phyloP scores from a whole-genome alignment of 2,888 invertebrate genomes.

The Andrena haemorrhoa region DNA sequence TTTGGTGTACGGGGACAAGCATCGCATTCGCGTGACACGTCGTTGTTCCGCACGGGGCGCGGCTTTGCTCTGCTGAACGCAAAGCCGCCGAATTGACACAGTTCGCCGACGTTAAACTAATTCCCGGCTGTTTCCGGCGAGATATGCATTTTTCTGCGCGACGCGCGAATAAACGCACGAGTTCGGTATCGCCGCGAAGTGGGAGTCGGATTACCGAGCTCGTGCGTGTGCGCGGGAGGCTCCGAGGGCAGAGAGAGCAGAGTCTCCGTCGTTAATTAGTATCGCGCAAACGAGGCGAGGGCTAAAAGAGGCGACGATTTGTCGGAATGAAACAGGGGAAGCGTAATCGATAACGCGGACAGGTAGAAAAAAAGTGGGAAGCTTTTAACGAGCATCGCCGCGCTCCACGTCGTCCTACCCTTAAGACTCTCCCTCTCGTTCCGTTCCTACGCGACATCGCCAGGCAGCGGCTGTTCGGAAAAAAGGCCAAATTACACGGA shows the following conservation, averaged over 20 bases:
- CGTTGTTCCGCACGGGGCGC: background rate
- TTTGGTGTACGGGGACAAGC: background rate
- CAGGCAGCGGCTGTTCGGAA: slow-evolving; percentile 9
- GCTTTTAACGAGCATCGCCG: slow-evolving; percentile 41
- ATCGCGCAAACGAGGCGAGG: background rate
- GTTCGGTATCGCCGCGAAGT: too few species aligned
- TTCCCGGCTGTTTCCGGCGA: slow-evolving; percentile 23
- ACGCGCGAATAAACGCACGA: background rate
- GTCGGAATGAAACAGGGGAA: background rate
- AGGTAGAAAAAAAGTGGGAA: background rate
- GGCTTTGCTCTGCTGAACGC: background rate
- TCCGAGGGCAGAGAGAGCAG: background rate
- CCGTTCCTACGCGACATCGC: slow-evolving; percentile 17
- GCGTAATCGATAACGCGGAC: slow-evolving; percentile 31
- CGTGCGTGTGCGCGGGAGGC: background rate
- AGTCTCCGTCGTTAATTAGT: slow-evolving; percentile 25
- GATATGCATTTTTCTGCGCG: slow-evolving; percentile 17
- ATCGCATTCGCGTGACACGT: slow-evolving; percentile 24
- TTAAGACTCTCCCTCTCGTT: slow-evolving; percentile 28
- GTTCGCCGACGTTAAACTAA: slow-evolving; percentile 34
- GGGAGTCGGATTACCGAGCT: slow-evolving; percentile 1
- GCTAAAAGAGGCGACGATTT: slow-evolving; percentile 15
- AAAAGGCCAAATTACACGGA: slow-evolving; percentile 74
- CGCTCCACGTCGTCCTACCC: slow-evolving; percentile 25
- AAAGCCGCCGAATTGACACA: slow-evolving; percentile 36